Evolutionary conservation across 2,113 vertebrate species (phyloP).

Genomic region (Perca fluviatilis): DNA sequence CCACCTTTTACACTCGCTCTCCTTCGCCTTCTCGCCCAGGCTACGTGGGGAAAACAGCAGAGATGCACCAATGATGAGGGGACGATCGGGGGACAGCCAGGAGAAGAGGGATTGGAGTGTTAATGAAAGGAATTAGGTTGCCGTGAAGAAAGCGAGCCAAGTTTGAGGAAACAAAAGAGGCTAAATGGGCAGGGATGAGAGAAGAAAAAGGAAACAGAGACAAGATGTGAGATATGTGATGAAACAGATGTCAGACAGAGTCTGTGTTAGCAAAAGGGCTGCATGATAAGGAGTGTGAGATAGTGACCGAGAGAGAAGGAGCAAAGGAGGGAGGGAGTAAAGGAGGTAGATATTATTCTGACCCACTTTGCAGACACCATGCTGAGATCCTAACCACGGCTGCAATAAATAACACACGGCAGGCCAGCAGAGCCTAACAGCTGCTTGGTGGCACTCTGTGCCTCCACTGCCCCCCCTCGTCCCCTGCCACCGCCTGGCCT

Average conservation of each 20-base stretch:
- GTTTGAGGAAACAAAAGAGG: constrained; percentile 42
- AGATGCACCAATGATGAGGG: constrained; percentile 23
- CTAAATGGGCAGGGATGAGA: constrained; percentile 31
- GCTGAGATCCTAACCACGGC: constrained; percentile 79
- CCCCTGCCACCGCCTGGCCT: constrained; percentile 41
- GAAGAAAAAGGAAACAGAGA: constrained; percentile 3
- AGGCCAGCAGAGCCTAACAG: constrained; percentile 78
- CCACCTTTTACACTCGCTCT: constrained; percentile 19
- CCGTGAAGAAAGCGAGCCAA: constrained; percentile 23
- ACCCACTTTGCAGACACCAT: constrained; percentile 83
- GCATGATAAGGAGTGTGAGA: constrained; percentile 52
- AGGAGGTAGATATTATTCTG: constrained; percentile 78
- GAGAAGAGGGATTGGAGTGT: constrained; percentile 20
- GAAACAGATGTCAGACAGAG: constrained; percentile 57
- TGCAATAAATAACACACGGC: constrained; percentile 84
- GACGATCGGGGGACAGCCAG: background rate
- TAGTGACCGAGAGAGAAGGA: constrained; percentile 46
- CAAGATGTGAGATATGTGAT: constrained; percentile 32
- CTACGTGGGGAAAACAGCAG: constrained; percentile 16
- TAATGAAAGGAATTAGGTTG: constrained; percentile 35
- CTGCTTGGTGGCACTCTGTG: constrained; percentile 76
- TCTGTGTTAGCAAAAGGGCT: constrained; percentile 47
- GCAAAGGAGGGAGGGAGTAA: constrained; percentile 43
- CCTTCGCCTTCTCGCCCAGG: background rate
- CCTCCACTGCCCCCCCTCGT: constrained; percentile 28